Base-by-base conservation (phyloP, 2,113 vertebrate species). In the Oncorhynchus kisutch region DNA sequence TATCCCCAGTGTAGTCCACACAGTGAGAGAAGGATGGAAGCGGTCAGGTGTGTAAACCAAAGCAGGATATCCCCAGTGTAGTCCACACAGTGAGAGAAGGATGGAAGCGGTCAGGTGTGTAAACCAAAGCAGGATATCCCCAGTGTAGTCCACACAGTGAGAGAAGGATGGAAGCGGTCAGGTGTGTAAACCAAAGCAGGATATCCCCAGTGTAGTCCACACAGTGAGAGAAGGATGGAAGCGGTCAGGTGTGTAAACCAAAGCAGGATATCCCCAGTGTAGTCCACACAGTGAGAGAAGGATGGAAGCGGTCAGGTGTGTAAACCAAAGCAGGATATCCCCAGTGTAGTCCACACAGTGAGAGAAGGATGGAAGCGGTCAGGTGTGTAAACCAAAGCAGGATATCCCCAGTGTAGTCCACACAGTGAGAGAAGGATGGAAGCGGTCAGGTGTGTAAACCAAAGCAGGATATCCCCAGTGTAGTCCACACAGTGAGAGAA, bases 31-130 rank as follows among this genome's bases (percentile, higher is more conserved):
- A 27, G 65, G 14, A 67, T 67, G 25, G 18, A 70, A 70, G 24
- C 70, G 16, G 54, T 71, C 24, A 5, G 20, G 70, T 29, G 51
- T 71, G 70, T 31, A 14, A 29, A 51, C 69, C 45, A 71, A 8
- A 51, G 45, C 22, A 14, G 48, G 12, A 48, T n/a, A 39, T 20
- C 16, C 67, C 67, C 67, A 7, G 67, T 60, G 65, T 2, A 4
- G 22, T 1, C 45, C 13, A 31, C 48, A 25, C 69, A 48, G n/a
- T n/a, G n/a, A n/a, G 68, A 27, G 64, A 4, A 27, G 65, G 14
- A 67, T 67, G 25, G 18, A 70, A 70, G 24, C 70, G 16, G 54
- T 71, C 24, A 5, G 20, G 70, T 29, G 51, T 71, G 70, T 31
- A 14, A 29, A 51, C 69, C 45, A 71, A 8, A 51, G 45, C 22